A percentile compares a stretch with the other conserved stretches of the same genome.
These are phyloP conservation scores for Ophion costatus DNA, from an alignment of 2,888 invertebrate genomes.

Conservation along the genomic window DNA sequence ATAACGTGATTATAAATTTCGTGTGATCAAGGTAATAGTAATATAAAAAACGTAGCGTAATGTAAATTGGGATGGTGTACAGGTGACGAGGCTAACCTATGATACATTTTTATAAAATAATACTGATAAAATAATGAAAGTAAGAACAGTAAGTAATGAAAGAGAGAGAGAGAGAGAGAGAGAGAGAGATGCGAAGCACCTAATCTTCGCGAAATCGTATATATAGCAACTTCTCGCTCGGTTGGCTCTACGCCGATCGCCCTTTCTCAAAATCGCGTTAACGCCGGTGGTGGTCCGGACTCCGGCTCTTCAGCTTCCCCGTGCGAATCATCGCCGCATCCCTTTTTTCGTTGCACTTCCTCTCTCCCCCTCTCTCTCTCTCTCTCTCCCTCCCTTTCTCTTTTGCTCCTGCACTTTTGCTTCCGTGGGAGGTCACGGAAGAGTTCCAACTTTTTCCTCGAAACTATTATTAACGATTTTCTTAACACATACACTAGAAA, in stretches of 20 bases:
- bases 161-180: too few relatives aligned
- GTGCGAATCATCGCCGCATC: slow-evolving; percentile 37
- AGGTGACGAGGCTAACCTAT: too few relatives aligned
- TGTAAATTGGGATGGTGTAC: too few relatives aligned
- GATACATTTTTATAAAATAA: too few relatives aligned
- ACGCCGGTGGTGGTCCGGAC: slow-evolving; percentile 61
- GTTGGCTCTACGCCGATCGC: slow-evolving; percentile 42
- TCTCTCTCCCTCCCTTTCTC: slow-evolving; percentile 13
- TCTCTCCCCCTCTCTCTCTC: slow-evolving; percentile 3
- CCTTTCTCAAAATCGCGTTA: slow-evolving; percentile 66
- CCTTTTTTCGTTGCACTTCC: neutral
- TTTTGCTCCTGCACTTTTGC: neutral
- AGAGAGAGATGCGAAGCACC: slow-evolving; percentile 14
- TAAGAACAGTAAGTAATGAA: too few relatives aligned
- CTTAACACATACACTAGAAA: slow-evolving; percentile 41
- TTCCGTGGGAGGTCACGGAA: slow-evolving; percentile 61
- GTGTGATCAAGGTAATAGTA: too few relatives aligned
- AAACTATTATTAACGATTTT: slow-evolving; percentile 44
- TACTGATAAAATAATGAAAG: too few relatives aligned
- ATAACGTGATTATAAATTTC: too few relatives aligned
- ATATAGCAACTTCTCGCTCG: slow-evolving; percentile 42
- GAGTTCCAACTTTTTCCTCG: slow-evolving; percentile 32
- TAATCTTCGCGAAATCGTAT: slow-evolving; percentile 35
- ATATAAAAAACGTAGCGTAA: too few relatives aligned
- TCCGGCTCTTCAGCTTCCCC: slow-evolving; percentile 50